phyloP scores from a whole-genome alignment of 1,140 invertebrate genomes.

The Gryon sp. region DNA sequence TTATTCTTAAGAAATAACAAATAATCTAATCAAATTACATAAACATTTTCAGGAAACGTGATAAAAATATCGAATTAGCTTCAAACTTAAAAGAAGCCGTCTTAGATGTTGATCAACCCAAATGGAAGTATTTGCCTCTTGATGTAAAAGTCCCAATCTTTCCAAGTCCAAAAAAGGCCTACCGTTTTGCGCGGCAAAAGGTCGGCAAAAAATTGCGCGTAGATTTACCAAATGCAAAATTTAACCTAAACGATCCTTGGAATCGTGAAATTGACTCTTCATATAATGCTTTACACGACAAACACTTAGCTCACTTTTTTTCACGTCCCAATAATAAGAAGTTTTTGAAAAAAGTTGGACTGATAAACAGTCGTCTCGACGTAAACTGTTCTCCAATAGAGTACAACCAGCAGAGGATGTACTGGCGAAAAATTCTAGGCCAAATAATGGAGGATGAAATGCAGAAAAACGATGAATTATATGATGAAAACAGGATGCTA shows the following conservation, averaged over 20 bases:
- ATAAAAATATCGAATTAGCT: constrained; percentile 64
- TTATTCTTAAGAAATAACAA: no score
- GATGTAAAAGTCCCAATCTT: constrained; percentile 74
- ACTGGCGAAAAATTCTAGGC: constrained; percentile 69
- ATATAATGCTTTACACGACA: constrained; percentile 76
- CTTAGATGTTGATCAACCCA: constrained; percentile 71
- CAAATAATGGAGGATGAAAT: constrained; percentile 65
- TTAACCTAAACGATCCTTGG: constrained; percentile 71
- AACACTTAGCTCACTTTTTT: constrained; percentile 70
- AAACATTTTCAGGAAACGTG: constrained; percentile 58
- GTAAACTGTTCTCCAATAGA: constrained; percentile 72
- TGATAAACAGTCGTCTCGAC: constrained; percentile 69
- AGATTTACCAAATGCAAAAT: constrained; percentile 40
- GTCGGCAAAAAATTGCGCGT: constrained; percentile 67
- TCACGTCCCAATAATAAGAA: constrained; percentile 54
- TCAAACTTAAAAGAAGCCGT: constrained; percentile 68
- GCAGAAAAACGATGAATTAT: constrained; percentile 28
- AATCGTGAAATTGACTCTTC: constrained; percentile 64
- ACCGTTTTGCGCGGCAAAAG: constrained; percentile 71
- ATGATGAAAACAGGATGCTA: constrained; percentile 56
- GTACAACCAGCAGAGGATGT: constrained; percentile 74
- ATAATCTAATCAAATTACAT: no score
- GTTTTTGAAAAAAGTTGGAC: constrained; percentile 67
- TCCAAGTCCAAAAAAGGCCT: constrained; percentile 63
- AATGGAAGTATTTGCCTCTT: constrained; percentile 72